Evolutionary conservation across 1,140 invertebrate species (phyloP), one percentile per base, ranked within the genome.

Genomic region (Hesperophylax magnus): DNA sequence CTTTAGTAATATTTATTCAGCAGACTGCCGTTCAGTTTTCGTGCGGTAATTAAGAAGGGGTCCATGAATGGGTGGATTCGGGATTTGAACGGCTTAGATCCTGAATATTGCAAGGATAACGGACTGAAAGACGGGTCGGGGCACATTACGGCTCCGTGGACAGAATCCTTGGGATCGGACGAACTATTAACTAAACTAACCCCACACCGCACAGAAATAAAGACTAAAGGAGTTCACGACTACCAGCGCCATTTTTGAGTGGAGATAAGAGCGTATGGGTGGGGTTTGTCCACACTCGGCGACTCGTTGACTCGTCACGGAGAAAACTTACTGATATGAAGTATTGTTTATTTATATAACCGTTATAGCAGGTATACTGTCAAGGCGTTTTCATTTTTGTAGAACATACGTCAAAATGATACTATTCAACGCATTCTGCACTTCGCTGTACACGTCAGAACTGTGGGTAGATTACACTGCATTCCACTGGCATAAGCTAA

Each of bases 61-160:
- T 47, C 24, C 24, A 39, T 76, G 72, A 76, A 76, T 76, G 54
- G 72, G 24, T 34, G 72, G 54, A 76, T 76, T 61, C 20, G 39
- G 72, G 72, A 76, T 76, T 61, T 47, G 39, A 18, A 56, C 24
- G 72, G 72, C 72, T 76, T 76, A 76, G 72, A 60, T 61, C 72
- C 72, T 76, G 72, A 76, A 76, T 76, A 61, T 60, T 76, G 72
- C 72, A 58, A 76, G 72, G 72, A 76, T 76, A 76, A 76, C 72
- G 72, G 53, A 61, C 72, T 58, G 72, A 58, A 76, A 76, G 72
- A 76, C 72, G 72, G 72, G 72, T 15, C 14, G 52, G 72, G 24
- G 39, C 39, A 47, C 39, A 47, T 47, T 47, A 47, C 39, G 39
- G 39, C 39, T 47, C 39, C 39, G 39, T 47, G 39, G 65, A 24